These are phyloP conservation scores for Athetis lepigone DNA, from an alignment of 2,888 invertebrate species.

Conservation along the genomic window DNA sequence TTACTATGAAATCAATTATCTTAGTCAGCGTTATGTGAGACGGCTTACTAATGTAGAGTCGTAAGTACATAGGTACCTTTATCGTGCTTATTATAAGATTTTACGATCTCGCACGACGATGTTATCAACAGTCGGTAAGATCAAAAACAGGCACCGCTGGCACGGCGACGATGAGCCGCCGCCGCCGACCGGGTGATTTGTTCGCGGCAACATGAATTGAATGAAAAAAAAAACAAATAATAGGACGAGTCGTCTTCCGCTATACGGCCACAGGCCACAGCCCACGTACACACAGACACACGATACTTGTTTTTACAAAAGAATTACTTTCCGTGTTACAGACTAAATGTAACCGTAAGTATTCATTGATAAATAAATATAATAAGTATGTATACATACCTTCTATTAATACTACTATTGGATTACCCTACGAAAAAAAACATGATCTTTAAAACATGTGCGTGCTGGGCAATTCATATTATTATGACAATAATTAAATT, in stretches of 20 bases:
- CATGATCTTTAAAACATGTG: neutral
- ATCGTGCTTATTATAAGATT: constrained; percentile 71
- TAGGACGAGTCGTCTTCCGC: constrained; percentile 66
- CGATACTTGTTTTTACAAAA: constrained; percentile 28
- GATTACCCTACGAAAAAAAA: neutral
- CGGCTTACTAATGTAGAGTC: constrained; percentile 64
- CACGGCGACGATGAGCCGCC: constrained; percentile 58
- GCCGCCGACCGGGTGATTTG: constrained; percentile 63
- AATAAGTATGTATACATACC: too few species aligned
- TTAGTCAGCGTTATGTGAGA: constrained; percentile 20
- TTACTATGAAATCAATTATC: constrained; percentile 25
- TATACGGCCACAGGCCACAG: constrained; percentile 48
- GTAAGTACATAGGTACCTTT: constrained; percentile 51
- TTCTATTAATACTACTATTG: too few species aligned
- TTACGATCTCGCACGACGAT: constrained; percentile 74
- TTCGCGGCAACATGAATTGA: constrained; percentile 69
- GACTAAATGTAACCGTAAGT: neutral
- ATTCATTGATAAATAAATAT: neutral
- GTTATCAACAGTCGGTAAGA: constrained; percentile 75
- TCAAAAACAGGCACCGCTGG: constrained; percentile 65
- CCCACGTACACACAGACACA: constrained; percentile 35
- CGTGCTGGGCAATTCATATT: too few species aligned
- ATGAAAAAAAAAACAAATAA: constrained; percentile 65
- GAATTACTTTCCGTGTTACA: constrained; percentile 9
- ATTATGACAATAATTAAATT: neutral